These are phyloP conservation scores for Lepisosteus osseus DNA, from an alignment of 2,113 vertebrate genomes.

Conservation along the genomic window DNA sequence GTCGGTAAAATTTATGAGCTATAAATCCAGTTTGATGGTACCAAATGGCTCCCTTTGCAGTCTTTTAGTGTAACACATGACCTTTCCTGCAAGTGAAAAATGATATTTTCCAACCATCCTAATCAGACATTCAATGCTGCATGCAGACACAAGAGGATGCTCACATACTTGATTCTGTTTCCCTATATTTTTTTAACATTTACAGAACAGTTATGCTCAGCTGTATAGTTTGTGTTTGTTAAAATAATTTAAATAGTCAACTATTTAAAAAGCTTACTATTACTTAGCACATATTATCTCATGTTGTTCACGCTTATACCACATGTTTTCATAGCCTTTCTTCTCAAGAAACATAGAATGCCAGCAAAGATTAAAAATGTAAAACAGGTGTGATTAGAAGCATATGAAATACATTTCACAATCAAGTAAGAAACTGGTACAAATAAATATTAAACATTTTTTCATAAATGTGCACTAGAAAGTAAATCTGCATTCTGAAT, in stretches of 20 bases:
- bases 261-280: background rate
- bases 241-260: background rate
- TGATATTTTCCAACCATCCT: constrained; percentile 34
- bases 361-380: no score
- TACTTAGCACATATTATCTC: no score
- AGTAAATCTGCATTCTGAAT: no score
- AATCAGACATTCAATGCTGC: constrained; percentile 33
- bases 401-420: no score
- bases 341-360: no score
- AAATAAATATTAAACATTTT: no score
- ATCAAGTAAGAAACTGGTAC: no score
- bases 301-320: no score
- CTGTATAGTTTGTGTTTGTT: background rate
- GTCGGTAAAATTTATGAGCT: constrained; percentile 45
- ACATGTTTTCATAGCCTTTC: no score
- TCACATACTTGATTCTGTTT: background rate
- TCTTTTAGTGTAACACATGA: constrained; percentile 53
- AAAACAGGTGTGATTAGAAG: no score
- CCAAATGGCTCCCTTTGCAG: constrained; percentile 45
- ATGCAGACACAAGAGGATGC: constrained; percentile 47
- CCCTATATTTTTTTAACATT: background rate
- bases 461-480: no score
- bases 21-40: constrained; percentile 48
- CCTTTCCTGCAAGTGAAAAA: constrained; percentile 40
- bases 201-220: background rate